Base-by-base conservation (phyloP, 2,888 invertebrate species). In the Pharmacophagus antenor region DNA sequence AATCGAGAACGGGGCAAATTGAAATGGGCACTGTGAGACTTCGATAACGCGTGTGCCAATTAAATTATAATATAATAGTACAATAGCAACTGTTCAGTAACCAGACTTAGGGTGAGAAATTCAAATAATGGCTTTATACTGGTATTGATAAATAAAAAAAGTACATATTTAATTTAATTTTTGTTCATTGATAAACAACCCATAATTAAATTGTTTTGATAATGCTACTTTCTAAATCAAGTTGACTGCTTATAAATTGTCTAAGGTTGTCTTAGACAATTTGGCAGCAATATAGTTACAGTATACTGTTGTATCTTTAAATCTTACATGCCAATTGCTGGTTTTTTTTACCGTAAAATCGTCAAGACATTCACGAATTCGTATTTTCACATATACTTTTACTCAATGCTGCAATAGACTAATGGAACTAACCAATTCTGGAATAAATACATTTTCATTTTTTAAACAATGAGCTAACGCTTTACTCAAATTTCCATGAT, bases 1-100 rank as follows among this genome's bases (percentile, higher is more conserved):
- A 58, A 53, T 54, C 58, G 58, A 58, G 54, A 47, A 52, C 42
- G 76, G 77, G 73, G 63, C 57, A 70, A 70, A 77, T 77, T 67
- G 68, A 53, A 70, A 79, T 76, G 65, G 68, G 59, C 68, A 71
- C 70, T 50, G 50, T 52, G 58, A 57, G 46, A 50, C 50, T 51
- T 27, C 44, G 50, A 51, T 50, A 56, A 44, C 44, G 37, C 48
- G 47, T 48, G 48, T 20, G 41, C 6, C 48, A 41, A 56, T 56
- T 56, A 56, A 47, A 18, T 27, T 20, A n/a, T 12, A 23, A 27
- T 49, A 31, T 12, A 12, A 31, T 15, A 31, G 31, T 15, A 31
- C n/a, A n/a, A n/a, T n/a, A 31, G 31, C 31, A 15, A 31, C 31
- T 31, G 2, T 12, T 27, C 27, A 15, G 10, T 31, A 2, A 12